Base-by-base conservation (phyloP, 2,113 vertebrate genomes). In the Ctenodactylus gundi region DNA sequence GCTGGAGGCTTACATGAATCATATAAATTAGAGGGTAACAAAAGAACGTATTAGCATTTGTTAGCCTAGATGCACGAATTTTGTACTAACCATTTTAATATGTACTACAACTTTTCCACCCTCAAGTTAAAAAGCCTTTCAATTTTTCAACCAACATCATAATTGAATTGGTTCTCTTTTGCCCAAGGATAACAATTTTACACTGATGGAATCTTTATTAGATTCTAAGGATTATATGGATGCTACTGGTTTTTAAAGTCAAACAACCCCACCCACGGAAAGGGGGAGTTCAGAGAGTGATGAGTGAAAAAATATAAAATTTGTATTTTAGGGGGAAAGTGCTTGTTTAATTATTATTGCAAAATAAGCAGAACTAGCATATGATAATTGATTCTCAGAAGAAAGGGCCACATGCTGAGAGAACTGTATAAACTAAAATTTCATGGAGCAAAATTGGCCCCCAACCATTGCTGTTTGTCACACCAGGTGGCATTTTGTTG, bases 31-130 rank as follows among this genome's bases (percentile, higher is more conserved):
- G 98, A 98, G 97, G 97, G 98, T 98, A 98, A 98, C 98, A 98
- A 99, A 99, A 97, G 97, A 98, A 98, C 98, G 91, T 97, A 98
- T 99, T 99, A 99, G 98, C 98, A 98, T 99, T 98, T 98, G 98
- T 98, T 98, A 98, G 98, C 98, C 98, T 97, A 93, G 96, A 98
- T 98, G 97, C 98, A 97, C 95, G 96, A 94, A 97, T 98, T 98
- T 98, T 96, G 97, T 98, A 97, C 98, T 98, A 98, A 98, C 98
- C 97, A 97, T 98, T 99, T 98, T 98, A 98, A 98, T 98, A 98
- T 97, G 97, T 98, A 97, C 97, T 98, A 97, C 97, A 98, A 98
- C 96, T 98, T 98, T 97, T 96, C 96, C 96, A 97, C 97, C 98
- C 97, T 97, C 97, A 94, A 98, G 98, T 98, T 98, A 97, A 98